Base-by-base conservation (phyloP, 2,888 invertebrate species). In the Scaptomyza flava region DNA sequence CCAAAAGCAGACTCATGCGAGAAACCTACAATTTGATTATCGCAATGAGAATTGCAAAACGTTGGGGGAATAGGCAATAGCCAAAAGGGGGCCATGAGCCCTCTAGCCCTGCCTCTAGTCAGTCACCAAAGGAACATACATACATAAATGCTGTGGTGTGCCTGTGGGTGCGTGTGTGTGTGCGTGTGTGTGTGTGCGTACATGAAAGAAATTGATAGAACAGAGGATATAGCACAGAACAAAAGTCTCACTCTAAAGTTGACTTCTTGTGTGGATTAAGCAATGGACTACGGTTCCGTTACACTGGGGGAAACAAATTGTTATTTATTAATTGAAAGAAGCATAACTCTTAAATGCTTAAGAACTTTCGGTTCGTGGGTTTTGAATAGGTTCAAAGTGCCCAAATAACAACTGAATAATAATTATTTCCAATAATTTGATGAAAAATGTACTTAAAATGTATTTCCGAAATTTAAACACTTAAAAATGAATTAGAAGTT, bases 1-100 rank as follows among this genome's bases (percentile, higher is more conserved):
- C 50, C 33, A 60, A 52, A 50, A 53, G 64, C 48, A 63, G 65
- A 66, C 56, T 52, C 48, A 62, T 62, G 62, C 68, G 70, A 69
- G 83, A 81, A 89, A 80, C 89, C 83, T 88, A 74, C 86, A 90
- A 90, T 90, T 90, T 89, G 88, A 89, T 90, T 89, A 89, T 87
- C 77, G 72, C 81, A 83, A 88, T 89, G 89, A 87, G 89, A 83
- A 89, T 78, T 84, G 86, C 79, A 70, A 75, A 88, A 89, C 81
- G 87, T 81, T 81, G 77, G n/a, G 41, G 54, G 8, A 36, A 48
- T 46, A 33, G 51, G 45, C 70, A 36, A 47, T 27, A 58, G 52
- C 56, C 50, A 50, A 59, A 52, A 61, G 38, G 38, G 34, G 20
- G 2, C 31, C n/a, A 59, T 14, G 30, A 8, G 6, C 23, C 27